These are phyloP conservation scores for honey bee (Apis mellifera) DNA, from an alignment of 1,140 invertebrate species.

Conservation along the genomic window Amel_HAv3.1 CM009943.2:2965501-2966000, in stretches of 20 bases:
- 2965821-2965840: conserved; percentile 61
- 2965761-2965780: conserved; percentile 58
- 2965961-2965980: background rate
- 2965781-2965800: conserved; percentile 63
- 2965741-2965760: conserved; percentile 54
- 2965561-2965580: no score
- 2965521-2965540: no score
- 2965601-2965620: background rate
- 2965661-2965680: conserved; percentile 26
- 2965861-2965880: conserved; percentile 38
- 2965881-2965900: conserved; percentile 54
- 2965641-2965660: conserved; percentile 12
- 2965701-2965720: conserved; percentile 21
- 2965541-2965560: no score
- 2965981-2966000: no score
- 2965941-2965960: background rate
- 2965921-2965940: background rate
- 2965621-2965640: no score
- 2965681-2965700: background rate
- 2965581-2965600: background rate
- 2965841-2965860: conserved; percentile 62
- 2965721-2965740: conserved; percentile 19
- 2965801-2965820: conserved; percentile 55
- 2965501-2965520: no score
- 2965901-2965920: conserved; percentile 33